These are phyloP conservation scores for Peucedramus taeniatus DNA, from an alignment of 2,113 vertebrate species.

Conservation along the genomic window DNA sequence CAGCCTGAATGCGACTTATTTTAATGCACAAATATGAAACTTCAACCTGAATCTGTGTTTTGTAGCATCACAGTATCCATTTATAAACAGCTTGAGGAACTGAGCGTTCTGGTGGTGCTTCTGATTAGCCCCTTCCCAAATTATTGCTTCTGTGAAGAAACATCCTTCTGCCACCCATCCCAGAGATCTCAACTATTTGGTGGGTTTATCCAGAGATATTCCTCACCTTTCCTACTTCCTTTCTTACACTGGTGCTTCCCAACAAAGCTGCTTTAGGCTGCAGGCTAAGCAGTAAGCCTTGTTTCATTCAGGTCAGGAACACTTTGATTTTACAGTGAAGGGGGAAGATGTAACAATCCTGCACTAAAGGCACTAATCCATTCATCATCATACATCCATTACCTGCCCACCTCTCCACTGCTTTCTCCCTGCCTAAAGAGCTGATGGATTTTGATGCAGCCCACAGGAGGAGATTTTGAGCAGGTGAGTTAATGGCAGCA, in stretches of 20 bases:
- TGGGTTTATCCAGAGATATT: neutral
- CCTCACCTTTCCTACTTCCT: neutral
- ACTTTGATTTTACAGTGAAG: neutral
- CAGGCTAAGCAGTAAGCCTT: neutral
- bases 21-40: neutral
- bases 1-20: neutral
- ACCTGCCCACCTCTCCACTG: neutral
- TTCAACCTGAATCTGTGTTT: neutral
- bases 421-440: neutral
- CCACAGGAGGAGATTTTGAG: neutral
- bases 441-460: neutral
- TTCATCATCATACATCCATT: no score
- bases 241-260: neutral
- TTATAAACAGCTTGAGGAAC: neutral
- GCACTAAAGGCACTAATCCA: neutral
- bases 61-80: neutral
- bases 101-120: neutral
- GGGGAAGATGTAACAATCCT: neutral
- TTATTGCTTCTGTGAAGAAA: neutral
- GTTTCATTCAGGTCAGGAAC: neutral
- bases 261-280: neutral
- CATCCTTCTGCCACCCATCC: neutral
- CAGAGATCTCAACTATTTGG: neutral
- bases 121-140: neutral
- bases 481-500: neutral